Percentiles rank a stretch among this genome's conserved stretches.
phyloP scores from a whole-genome alignment of 1,140 invertebrate species.

The Drosophila athabasca region DNA sequence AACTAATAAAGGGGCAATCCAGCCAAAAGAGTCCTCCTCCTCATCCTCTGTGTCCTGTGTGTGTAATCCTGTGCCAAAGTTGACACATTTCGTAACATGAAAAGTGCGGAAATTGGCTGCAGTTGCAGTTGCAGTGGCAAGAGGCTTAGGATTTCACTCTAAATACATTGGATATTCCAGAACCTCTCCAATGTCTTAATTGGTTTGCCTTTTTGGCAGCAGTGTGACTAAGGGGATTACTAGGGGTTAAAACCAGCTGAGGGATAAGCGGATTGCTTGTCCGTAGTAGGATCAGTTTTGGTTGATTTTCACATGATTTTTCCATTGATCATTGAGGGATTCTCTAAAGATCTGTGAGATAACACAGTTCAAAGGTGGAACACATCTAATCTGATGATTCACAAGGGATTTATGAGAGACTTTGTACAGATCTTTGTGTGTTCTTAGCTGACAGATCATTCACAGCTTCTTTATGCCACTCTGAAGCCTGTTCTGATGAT shows the following conservation, averaged over 20 bases:
- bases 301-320: no score
- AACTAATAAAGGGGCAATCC: constrained; percentile 63
- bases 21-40: neutral
- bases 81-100: constrained; percentile 74
- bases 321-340: no score
- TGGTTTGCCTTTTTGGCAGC: constrained; percentile 36
- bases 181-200: constrained; percentile 39
- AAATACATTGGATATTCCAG: constrained; percentile 46
- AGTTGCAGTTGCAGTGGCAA: constrained; percentile 41
- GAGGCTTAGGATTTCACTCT: constrained; percentile 48
- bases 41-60: constrained; percentile 12
- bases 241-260: neutral
- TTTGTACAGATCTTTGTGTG: no score
- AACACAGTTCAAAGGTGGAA: no score
- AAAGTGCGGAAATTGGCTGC: constrained; percentile 71
- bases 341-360: no score
- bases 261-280: constrained; percentile 3
- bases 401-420: no score
- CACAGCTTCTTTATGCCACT: no score
- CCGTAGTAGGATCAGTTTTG: neutral
- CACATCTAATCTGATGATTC: no score
- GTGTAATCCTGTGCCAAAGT: constrained; percentile 69
- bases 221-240: constrained; percentile 13
- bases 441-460: no score
- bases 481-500: no score